Percentiles rank a stretch among this genome's conserved stretches.
Conservation (phyloP, 2,888 invertebrate species). For the Melikaiella ostensackeni region DNA sequence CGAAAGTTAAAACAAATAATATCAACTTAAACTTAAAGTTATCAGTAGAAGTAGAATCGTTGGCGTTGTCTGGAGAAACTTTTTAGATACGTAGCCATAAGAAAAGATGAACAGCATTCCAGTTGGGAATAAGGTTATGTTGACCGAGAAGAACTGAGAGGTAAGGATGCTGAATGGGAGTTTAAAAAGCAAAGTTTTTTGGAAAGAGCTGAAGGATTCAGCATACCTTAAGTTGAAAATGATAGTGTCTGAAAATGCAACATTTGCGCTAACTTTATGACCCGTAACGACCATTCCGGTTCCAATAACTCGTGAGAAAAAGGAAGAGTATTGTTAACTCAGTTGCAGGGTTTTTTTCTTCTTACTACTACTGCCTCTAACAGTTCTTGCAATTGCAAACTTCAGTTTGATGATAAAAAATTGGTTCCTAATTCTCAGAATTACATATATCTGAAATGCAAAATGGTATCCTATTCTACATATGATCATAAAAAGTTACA, state of each 20-base stretch:
- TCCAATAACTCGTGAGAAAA: background rate
- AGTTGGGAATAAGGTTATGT: background rate
- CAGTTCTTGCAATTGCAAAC: background rate
- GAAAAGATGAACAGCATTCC: conserved; percentile 10
- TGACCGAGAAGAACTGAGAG: background rate
- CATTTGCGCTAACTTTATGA: conserved; percentile 1
- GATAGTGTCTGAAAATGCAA: background rate
- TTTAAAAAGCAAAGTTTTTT: background rate
- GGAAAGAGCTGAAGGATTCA: background rate
- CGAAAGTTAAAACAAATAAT: background rate
- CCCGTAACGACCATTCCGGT: background rate
- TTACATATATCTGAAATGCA: background rate
- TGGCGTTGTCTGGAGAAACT: background rate
- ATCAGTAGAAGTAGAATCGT: background rate
- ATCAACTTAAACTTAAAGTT: background rate
- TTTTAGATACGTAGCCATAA: background rate
- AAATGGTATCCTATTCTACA: too few relatives aligned
- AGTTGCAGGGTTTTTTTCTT: too few relatives aligned
- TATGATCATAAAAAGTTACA: too few relatives aligned
- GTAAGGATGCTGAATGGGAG: background rate
- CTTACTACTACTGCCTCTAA: background rate
- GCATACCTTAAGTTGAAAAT: background rate
- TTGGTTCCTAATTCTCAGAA: background rate
- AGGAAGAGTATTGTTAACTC: background rate
- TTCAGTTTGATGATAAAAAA: background rate